Evolutionary conservation across 2,113 vertebrate genomes (phyloP).

Genomic region (cattle (Bos taurus)): ARS-UCD2.0 NC_037357.1:76259001-76259500

Average conservation of each 20-base stretch:
- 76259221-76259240: not conserved
- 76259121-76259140: constrained; percentile 9
- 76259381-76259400: not conserved
- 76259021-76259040: not conserved
- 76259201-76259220: not conserved
- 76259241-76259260: not conserved
- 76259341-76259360: not conserved
- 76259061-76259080: not conserved
- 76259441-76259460: not conserved
- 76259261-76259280: not conserved
- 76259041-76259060: not conserved
- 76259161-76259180: not conserved
- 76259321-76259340: constrained; percentile 10
- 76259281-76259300: not conserved
- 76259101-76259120: not conserved
- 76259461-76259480: not conserved
- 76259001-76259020: not conserved
- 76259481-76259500: not conserved
- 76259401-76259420: constrained; percentile 2
- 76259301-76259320: not conserved
- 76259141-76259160: not conserved
- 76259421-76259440: not conserved
- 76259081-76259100: not conserved
- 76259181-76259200: not conserved
- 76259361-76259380: not conserved